Base-by-base conservation (phyloP, 2,113 vertebrate species). In the Ammodramus savannarum region DNA sequence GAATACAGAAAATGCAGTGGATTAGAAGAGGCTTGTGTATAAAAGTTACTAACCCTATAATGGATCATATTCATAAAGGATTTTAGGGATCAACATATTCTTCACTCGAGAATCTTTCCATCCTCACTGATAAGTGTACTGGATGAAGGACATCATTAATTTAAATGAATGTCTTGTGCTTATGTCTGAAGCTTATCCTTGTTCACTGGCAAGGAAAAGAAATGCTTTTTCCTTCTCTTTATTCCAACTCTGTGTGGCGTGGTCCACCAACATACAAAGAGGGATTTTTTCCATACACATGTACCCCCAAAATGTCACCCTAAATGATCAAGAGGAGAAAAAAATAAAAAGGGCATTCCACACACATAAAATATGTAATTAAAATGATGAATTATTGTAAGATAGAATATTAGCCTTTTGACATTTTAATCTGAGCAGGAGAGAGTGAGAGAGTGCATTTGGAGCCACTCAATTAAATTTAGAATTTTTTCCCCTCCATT, bases 321-420 rank as follows among this genome's bases (percentile, higher is more conserved):
- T 96, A 82, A 92, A 91, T 89, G 87, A 89, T 96, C 94, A 65
- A 96, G 87, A 62, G 62, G 46, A 62, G 69, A 10, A 15, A 69
- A 91, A 91, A 90, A 87, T 55, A 96, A 96, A 97, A 95, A 97
- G 96, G 95, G 97, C 95, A 96, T 98, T 97, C 97, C 96, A 97
- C 92, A 93, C 94, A 98, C 97, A 98, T 98, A 98, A 98, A 98
- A 98, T 98, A 96, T 94, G 97, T 98, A 98, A 98, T 98, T 98
- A 98, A 98, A 98, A 98, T 98, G 98, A 98, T 98, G 97, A 98
- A 98, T 98, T 98, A 98, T 97, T 97, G 96, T 98, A 98, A 98
- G 97, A 98, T 98, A 98, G 98, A 98, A 98, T 98, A 98, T 98
- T 98, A 98, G 98, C 98, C 98, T 98, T 98, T 98, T 98, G 98